phyloP scores from a whole-genome alignment of 2,888 invertebrate genomes.

The Pterobdella sp. region DNA sequence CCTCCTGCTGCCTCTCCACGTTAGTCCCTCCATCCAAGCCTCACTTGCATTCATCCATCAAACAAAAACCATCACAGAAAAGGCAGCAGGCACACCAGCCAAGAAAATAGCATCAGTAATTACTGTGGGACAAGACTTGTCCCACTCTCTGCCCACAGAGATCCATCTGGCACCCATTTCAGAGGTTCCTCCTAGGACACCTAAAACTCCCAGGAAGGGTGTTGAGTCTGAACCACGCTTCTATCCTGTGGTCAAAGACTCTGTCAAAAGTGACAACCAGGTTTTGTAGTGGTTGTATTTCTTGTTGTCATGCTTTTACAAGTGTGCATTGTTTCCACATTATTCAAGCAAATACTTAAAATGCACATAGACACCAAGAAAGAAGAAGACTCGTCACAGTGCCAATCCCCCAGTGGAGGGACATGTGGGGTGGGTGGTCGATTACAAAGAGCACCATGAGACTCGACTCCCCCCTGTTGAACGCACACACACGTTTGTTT shows the following conservation, averaged over 20 bases:
- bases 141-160: constrained; percentile 47
- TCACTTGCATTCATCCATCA: neutral
- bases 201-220: constrained; percentile 43
- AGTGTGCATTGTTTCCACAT: too few species aligned
- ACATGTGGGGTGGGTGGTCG: constrained; percentile 96
- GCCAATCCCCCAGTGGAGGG: constrained; percentile 80
- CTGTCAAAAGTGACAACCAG: constrained; percentile 50
- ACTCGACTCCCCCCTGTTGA: neutral
- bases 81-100: neutral
- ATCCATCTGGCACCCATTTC: constrained; percentile 41
- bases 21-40: neutral
- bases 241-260: constrained; percentile 84
- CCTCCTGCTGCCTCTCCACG: neutral
- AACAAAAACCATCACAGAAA: constrained; percentile 5
- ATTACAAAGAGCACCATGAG: constrained; percentile 44
- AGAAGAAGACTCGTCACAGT: constrained; percentile 58
- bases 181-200: constrained; percentile 41
- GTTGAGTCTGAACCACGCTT: constrained; percentile 65
- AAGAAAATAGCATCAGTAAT: neutral
- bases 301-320: too few species aligned
- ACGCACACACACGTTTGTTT: constrained; percentile 14
- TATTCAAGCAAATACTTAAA: too few species aligned
- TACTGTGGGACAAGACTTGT: constrained; percentile 40
- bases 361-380: constrained; percentile 48
- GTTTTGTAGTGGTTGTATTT: constrained; percentile 35